Conservation (phyloP, 2,113 vertebrate species). For the Sinocyclocheilus rhinocerous region DNA sequence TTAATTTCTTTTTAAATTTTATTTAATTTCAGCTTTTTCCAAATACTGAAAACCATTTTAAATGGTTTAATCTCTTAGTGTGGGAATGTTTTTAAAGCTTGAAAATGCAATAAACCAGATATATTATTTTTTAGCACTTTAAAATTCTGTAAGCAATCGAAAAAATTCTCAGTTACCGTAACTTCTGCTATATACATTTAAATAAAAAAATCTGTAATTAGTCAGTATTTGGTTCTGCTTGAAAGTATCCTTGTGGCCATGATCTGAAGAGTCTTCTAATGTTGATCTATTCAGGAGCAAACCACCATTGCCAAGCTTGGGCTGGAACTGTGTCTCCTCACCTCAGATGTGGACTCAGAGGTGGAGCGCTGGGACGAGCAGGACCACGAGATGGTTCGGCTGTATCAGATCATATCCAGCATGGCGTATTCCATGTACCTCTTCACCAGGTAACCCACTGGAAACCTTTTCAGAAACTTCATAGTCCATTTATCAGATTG, state of each 20-base stretch:
- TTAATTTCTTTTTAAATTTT: no score
- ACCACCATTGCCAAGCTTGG: constrained; percentile 89
- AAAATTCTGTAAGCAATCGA: no score
- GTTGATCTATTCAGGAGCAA: constrained; percentile 83
- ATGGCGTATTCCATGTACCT: constrained; percentile 95
- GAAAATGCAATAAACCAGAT: no score
- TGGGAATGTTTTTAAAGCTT: no score
- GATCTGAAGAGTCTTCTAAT: not conserved
- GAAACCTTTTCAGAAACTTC: not conserved
- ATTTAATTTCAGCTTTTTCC: not conserved
- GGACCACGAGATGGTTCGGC: constrained; percentile 85
- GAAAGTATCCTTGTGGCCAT: not conserved
- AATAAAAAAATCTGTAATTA: not conserved
- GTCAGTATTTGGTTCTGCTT: not conserved
- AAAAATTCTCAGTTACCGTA: not conserved
- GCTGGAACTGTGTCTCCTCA: constrained; percentile 89
- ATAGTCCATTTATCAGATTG: not conserved
- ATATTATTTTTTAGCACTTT: no score
- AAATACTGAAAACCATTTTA: not conserved
- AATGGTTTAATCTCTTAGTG: not conserved
- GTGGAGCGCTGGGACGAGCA: constrained; percentile 94
- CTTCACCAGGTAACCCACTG: constrained; percentile 88
- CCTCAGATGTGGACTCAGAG: constrained; percentile 89
- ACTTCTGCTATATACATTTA: not conserved
- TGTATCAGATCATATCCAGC: constrained; percentile 88